Conservation (phyloP, 2,888 invertebrate species). For the Incurvaria masculella region DNA sequence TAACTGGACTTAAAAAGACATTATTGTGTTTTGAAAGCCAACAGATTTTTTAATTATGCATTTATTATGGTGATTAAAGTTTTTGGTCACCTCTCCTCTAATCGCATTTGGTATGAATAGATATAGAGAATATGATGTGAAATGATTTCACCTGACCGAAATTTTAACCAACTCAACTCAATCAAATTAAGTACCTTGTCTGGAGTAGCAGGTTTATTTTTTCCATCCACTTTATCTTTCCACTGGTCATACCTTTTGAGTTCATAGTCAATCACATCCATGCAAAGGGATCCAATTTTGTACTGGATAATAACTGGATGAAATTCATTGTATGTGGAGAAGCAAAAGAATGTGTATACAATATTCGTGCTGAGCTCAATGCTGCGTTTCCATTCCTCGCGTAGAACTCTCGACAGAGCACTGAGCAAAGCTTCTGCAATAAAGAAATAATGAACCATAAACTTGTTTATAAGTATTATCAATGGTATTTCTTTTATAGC, state of each 20-base stretch:
- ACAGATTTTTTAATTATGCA: neutral
- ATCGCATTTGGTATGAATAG: neutral
- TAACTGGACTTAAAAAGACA: constrained; percentile 1
- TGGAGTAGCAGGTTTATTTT: constrained; percentile 41
- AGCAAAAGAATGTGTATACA: constrained; percentile 95
- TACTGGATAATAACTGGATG: constrained; percentile 93
- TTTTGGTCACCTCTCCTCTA: no score
- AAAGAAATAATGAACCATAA: no score
- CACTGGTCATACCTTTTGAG: constrained; percentile 90
- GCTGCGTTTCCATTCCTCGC: constrained; percentile 97
- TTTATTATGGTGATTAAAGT: no score
- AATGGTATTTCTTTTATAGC: no score
- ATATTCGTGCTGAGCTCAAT: constrained; percentile 96
- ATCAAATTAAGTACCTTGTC: constrained; percentile 32
- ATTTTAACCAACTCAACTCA: neutral
- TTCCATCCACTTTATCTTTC: constrained; percentile 64
- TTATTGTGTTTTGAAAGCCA: neutral
- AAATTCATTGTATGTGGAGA: constrained; percentile 94
- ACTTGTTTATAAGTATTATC: no score
- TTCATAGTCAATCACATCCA: constrained; percentile 96
- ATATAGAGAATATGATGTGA: neutral
- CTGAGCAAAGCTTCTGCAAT: constrained; percentile 88
- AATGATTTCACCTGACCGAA: neutral
- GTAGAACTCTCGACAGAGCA: constrained; percentile 89
- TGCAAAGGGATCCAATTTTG: constrained; percentile 95